Percentiles rank a stretch among this genome's conserved stretches.
Conservation (phyloP, 2,888 invertebrate genomes). For the Leptogaster cylindrica region DNA sequence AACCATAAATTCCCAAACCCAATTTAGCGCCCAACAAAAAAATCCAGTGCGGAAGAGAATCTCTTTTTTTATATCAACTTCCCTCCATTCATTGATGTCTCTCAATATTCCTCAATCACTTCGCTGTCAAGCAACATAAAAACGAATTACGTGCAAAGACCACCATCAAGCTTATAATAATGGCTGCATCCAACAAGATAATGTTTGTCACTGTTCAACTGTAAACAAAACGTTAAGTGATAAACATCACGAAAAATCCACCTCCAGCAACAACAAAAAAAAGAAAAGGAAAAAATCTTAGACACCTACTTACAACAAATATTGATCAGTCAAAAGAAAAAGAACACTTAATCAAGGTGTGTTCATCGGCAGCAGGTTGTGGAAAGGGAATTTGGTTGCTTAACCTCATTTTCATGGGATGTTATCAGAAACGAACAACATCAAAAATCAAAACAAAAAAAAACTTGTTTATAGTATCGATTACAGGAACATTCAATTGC, state of each 20-base stretch:
- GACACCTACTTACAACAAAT: background rate
- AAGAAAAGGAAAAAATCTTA: no score
- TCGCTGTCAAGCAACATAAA: background rate
- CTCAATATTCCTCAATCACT: background rate
- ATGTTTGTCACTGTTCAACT: constrained; percentile 26
- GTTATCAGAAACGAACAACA: no score
- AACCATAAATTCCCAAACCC: no score
- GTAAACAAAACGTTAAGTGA: constrained; percentile 27
- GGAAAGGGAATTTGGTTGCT: background rate
- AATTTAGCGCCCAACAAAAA: no score
- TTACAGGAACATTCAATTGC: no score
- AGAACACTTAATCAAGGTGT: constrained; percentile 7
- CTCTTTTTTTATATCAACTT: background rate
- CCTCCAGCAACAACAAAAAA: background rate
- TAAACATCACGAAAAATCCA: constrained; percentile 8
- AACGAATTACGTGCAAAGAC: constrained; percentile 22
- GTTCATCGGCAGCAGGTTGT: background rate
- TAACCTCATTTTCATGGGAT: constrained; percentile 3
- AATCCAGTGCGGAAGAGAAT: no score
- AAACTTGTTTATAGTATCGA: no score
- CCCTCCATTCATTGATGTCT: background rate
- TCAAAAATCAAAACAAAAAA: no score
- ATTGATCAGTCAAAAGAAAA: constrained; percentile 3
- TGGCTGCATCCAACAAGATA: constrained; percentile 4
- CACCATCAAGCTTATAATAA: background rate